phyloP scores from a whole-genome alignment of 2,113 vertebrate species.

The Castor canadensis region DNA sequence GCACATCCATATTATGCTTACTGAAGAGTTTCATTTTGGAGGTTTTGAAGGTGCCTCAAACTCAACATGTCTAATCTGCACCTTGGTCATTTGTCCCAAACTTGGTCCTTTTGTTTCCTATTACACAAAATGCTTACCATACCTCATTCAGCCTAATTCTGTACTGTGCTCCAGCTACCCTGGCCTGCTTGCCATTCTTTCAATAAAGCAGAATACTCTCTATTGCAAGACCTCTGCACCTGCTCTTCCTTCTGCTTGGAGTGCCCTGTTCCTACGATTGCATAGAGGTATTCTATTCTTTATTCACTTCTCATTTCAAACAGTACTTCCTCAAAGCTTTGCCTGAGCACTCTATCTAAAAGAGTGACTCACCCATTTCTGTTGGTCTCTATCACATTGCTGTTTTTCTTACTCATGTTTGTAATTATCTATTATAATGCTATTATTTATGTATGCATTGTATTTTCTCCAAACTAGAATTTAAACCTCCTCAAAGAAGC shows the following conservation, averaged over 20 bases:
- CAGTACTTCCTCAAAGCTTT: neutral
- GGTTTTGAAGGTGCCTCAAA: conserved; percentile 5
- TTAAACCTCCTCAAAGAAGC: neutral
- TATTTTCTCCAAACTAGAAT: neutral
- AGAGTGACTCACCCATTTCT: neutral
- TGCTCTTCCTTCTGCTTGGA: neutral
- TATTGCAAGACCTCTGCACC: neutral
- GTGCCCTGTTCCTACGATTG: neutral
- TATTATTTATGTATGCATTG: neutral
- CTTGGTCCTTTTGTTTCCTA: neutral
- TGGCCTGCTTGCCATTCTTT: neutral
- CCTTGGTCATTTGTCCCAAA: neutral
- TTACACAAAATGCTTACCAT: neutral
- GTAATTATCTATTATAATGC: neutral
- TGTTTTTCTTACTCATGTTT: neutral
- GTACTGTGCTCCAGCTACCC: neutral
- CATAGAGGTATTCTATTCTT: neutral
- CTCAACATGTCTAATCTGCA: neutral
- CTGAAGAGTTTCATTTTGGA: conserved; percentile 40
- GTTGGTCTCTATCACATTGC: neutral
- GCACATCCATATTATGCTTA: neutral
- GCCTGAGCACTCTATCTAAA: neutral
- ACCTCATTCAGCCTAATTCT: neutral
- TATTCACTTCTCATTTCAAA: conserved; percentile 31
- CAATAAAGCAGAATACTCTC: neutral